These are phyloP conservation scores for Littorina saxatilis DNA, from an alignment of 1,140 invertebrate species.

Conservation along the genomic window DNA sequence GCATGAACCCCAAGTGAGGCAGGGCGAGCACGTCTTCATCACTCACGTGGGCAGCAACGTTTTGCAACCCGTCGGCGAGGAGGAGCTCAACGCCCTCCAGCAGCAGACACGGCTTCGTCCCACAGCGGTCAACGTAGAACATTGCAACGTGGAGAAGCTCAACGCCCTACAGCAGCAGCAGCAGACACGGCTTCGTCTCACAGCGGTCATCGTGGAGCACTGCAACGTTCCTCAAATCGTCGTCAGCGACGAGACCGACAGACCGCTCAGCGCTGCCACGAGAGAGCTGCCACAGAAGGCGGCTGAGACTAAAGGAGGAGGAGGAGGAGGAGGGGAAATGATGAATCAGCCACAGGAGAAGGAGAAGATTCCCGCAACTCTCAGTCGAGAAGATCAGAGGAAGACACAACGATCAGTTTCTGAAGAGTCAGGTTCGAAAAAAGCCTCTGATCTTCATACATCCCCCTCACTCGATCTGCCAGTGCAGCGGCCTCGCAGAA, in stretches of 20 bases:
- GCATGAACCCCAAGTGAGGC: too few species aligned
- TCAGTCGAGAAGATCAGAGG: too few species aligned
- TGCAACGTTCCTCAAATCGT: background rate
- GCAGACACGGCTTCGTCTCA: too few species aligned
- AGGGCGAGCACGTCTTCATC: background rate
- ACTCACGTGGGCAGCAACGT: background rate
- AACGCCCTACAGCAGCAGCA: background rate
- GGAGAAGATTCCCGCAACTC: background rate
- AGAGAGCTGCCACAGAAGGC: background rate
- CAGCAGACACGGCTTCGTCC: too few species aligned
- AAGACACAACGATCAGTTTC: too few species aligned
- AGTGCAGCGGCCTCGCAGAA: background rate
- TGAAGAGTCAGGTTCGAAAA: background rate
- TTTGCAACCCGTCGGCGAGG: background rate
- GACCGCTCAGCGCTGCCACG: background rate
- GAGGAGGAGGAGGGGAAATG: background rate
- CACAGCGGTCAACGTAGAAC: too few species aligned
- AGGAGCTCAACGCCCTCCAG: background rate
- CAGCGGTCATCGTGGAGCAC: background rate
- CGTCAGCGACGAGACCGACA: slow-evolving; percentile 1
- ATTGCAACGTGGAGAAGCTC: background rate
- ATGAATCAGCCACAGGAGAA: background rate
- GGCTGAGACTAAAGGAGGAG: background rate
- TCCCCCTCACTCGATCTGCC: slow-evolving; percentile 10
- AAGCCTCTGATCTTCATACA: background rate